phyloP scores from a whole-genome alignment of 2,113 vertebrate genomes.

The Blennius ocellaris region DNA sequence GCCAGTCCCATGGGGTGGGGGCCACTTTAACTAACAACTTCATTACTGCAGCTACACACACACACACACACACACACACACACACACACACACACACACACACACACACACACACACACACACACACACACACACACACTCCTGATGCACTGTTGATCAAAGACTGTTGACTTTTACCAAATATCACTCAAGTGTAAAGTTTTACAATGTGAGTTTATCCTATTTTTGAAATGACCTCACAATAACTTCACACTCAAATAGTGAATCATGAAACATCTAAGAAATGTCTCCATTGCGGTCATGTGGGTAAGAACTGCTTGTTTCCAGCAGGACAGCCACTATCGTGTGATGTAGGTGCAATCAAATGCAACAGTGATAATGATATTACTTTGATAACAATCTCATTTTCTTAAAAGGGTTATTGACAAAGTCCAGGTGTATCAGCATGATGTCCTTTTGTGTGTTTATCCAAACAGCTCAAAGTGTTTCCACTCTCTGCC shows the following conservation, averaged over 20 bases:
- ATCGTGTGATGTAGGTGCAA: background rate
- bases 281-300: background rate
- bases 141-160: constrained; percentile 58
- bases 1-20: constrained; percentile 78
- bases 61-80: constrained; percentile 36
- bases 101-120: constrained; percentile 43
- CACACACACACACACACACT: constrained; percentile 32
- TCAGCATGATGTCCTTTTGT: constrained; percentile 30
- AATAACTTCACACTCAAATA: background rate
- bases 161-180: constrained; percentile 6
- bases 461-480: constrained; percentile 53
- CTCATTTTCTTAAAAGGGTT: background rate
- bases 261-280: background rate
- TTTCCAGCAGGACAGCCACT: background rate
- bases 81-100: constrained; percentile 35
- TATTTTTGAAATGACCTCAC: constrained; percentile 9
- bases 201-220: constrained; percentile 20
- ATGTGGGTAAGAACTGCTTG: background rate
- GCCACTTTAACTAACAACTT: constrained; percentile 85
- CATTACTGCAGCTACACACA: constrained; percentile 78
- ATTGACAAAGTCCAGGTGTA: constrained; percentile 12
- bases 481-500: constrained; percentile 74
- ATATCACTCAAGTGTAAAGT: constrained; percentile 24
- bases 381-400: constrained; percentile 4
- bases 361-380: background rate